Conservation (phyloP, 1,140 invertebrate species). For the Leptopilina clavipes region DNA sequence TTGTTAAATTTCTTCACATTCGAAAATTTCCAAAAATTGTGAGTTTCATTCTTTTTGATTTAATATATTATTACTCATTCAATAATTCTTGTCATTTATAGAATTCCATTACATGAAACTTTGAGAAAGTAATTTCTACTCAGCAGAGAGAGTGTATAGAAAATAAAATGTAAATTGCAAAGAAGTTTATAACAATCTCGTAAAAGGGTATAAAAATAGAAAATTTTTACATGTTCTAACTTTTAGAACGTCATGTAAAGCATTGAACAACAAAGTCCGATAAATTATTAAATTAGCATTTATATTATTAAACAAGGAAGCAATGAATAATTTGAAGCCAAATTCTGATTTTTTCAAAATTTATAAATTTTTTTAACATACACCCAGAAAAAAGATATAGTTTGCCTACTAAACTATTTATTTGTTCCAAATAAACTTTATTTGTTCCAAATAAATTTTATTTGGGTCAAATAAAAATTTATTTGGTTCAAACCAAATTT, state of each 20-base stretch:
- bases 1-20: neutral
- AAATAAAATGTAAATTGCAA: slow-evolving; percentile 23
- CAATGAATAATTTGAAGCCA: neutral
- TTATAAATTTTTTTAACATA: neutral
- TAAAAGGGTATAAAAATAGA: neutral
- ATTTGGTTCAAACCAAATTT: too few relatives aligned
- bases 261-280: neutral
- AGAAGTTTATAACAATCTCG: slow-evolving; percentile 13
- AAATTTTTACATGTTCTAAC: neutral
- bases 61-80: neutral
- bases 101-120: slow-evolving; percentile 24
- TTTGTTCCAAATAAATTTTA: too few relatives aligned
- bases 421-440: too few relatives aligned
- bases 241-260: neutral
- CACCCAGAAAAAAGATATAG: too few relatives aligned
- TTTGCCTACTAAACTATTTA: too few relatives aligned
- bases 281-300: slow-evolving; percentile 1
- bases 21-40: neutral
- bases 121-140: slow-evolving; percentile 11
- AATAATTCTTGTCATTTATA: slow-evolving; percentile 5
- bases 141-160: slow-evolving; percentile 5
- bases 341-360: slow-evolving; percentile 13
- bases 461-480: too few relatives aligned
- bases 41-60: too few relatives aligned
- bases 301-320: slow-evolving; percentile 19